phyloP scores from a whole-genome alignment of 2,888 invertebrate species.

The Arrhopalites spinosus region DNA sequence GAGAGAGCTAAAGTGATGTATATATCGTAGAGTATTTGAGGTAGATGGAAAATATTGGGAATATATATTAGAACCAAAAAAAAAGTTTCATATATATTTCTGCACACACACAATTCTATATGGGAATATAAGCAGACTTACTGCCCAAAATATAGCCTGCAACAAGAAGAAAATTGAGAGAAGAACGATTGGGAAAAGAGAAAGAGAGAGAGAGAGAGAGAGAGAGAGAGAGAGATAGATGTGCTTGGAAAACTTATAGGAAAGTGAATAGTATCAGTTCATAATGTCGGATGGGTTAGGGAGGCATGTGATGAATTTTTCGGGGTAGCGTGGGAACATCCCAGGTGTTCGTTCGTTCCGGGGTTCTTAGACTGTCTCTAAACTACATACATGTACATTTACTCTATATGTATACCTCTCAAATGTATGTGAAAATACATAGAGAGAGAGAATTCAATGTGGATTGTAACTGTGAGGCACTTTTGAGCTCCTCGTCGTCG shows the following conservation, averaged over 20 bases:
- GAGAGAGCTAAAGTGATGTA: constrained; percentile 1
- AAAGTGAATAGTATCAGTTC: constrained; percentile 42
- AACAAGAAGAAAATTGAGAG: neutral
- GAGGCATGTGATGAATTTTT: constrained; percentile 55
- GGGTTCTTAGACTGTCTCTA: constrained; percentile 41
- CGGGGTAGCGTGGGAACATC: constrained; percentile 53
- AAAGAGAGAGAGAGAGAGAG: constrained; percentile 11
- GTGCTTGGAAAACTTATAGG: constrained; percentile 30
- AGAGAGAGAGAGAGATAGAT: constrained; percentile 33
- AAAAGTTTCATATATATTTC: neutral
- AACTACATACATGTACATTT: neutral
- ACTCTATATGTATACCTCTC: neutral
- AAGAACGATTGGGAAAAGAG: constrained; percentile 28
- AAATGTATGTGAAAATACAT: neutral
- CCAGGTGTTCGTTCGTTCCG: constrained; percentile 48
- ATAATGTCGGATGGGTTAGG: constrained; percentile 36
- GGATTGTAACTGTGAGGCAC: neutral
- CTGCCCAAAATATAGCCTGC: neutral
- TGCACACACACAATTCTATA: neutral
- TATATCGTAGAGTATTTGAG: neutral
- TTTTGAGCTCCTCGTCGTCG: neutral
- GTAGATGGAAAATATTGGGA: neutral
- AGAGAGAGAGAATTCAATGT: no score
- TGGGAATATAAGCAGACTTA: neutral
- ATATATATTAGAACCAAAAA: neutral